Base-by-base conservation (phyloP, 2,888 invertebrate genomes). In the Polymixis lichenea region DNA sequence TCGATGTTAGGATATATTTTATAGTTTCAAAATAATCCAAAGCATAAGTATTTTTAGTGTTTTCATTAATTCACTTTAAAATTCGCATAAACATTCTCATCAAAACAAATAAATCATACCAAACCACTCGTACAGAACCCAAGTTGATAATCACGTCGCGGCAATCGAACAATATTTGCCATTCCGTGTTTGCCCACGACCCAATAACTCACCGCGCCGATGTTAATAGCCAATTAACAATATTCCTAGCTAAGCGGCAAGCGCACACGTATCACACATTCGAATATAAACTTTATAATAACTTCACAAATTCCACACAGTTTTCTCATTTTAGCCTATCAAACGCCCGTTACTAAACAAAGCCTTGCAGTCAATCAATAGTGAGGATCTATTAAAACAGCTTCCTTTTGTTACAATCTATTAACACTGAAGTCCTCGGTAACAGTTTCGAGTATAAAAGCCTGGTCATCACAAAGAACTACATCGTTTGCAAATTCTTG, bases 141-240 rank as follows among this genome's bases (percentile, higher is more conserved):
- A 60, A 76, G 61, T 76, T 73, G 7, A 64, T 82, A 71, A 83
- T 64, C 60, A 70, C 62, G 60, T 71, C 60, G 83, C 62, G 38
- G 64, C 71, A 72, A 77, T 76, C 65, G 68, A 84, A 76, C 75
- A 86, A 86, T 86, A 86, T 86, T 84, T 82, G 74, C 72, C 58
- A 84, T 84, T 79, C 82, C 58, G 32, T 78, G 76, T 84, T 82
- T 77, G 69, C 66, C 13, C 62, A 64, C 65, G 78, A 66, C 71
- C 82, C 83, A 84, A 74, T 82, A 84, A 84, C 75, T 77, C 77
- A 55, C 71, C 60, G 66, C 69, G 25, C 56, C 72, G 51, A 75
- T 72, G 78, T 66, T 84, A 82, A 84, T 80, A 76, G 78, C 78
- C 85, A 85, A 85, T 85, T 83, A 78, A 77, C 75, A 66, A 78